Evolutionary conservation across 2,888 invertebrate genomes (phyloP).

Genomic region (Tenthredo scrophulariae): DNA sequence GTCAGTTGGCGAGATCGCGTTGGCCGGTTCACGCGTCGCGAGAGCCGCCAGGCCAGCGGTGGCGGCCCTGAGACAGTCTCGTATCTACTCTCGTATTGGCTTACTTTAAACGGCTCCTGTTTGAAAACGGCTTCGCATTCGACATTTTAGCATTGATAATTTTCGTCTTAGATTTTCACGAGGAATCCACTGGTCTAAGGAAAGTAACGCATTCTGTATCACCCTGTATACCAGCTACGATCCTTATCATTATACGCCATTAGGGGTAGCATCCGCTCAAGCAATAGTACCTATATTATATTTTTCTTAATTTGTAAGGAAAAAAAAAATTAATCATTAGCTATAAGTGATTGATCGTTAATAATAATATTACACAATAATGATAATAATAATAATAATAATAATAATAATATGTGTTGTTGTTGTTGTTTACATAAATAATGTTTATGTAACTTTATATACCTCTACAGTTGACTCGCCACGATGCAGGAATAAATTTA

Average conservation of each 20-base stretch:
- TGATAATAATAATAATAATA: constrained; percentile 10
- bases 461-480: constrained; percentile 4
- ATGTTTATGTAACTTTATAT: constrained; percentile 51
- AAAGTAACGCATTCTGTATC: no score
- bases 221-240: background rate
- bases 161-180: no score
- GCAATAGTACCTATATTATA: constrained; percentile 65
- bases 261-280: constrained; percentile 68
- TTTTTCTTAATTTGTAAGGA: constrained; percentile 40
- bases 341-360: constrained; percentile 19
- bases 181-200: no score
- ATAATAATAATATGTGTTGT: constrained; percentile 33
- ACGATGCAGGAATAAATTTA: constrained; percentile 27
- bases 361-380: constrained; percentile 29
- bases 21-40: no score
- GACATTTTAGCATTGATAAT: no score
- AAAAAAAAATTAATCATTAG: constrained; percentile 42
- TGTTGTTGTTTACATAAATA: constrained; percentile 51
- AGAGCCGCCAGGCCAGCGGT: no score
- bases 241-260: constrained; percentile 58
- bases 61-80: no score
- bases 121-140: no score
- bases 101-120: no score
- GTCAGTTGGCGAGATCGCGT: no score
- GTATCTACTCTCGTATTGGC: no score